phyloP scores from a whole-genome alignment of 2,797 vertebrate species.

The Anolis apletophallus region DNA sequence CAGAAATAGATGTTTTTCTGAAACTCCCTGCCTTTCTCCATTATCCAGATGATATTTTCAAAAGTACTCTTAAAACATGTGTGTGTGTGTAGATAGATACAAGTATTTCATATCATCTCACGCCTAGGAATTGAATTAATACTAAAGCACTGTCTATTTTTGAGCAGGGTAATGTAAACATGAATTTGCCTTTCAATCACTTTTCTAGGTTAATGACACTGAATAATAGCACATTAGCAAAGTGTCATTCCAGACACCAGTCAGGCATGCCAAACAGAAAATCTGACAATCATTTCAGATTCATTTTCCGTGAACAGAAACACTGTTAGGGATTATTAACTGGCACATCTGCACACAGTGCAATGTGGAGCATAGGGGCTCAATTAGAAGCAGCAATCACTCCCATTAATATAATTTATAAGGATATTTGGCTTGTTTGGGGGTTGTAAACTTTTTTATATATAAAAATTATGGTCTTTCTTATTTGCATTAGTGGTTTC shows the following conservation, averaged over 20 bases:
- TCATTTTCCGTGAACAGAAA: conserved; percentile 82
- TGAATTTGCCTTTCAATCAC: conserved; percentile 82
- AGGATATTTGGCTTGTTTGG: conserved; percentile 72
- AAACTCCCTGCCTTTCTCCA: too few relatives aligned
- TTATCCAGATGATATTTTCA: too few relatives aligned
- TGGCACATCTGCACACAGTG: conserved; percentile 78
- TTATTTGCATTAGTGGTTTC: conserved; percentile 72
- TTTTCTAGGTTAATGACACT: conserved; percentile 81
- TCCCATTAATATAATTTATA: conserved; percentile 82
- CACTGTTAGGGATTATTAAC: conserved; percentile 82
- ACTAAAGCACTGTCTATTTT: conserved; percentile 54
- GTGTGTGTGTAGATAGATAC: too few relatives aligned
- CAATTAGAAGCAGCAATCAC: conserved; percentile 77
- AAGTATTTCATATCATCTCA: conserved; percentile 47
- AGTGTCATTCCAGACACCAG: conserved; percentile 82
- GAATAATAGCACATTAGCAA: conserved; percentile 84
- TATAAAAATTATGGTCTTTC: conserved; percentile 38
- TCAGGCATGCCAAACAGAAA: conserved; percentile 83
- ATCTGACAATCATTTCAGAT: conserved; percentile 81
- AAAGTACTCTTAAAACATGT: conserved; percentile 32
- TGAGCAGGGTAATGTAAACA: conserved; percentile 69
- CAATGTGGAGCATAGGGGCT: conserved; percentile 60
- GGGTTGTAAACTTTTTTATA: conserved; percentile 63
- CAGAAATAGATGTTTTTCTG: too few relatives aligned
- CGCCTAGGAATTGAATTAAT: conserved; percentile 58